phyloP scores from a whole-genome alignment of 2,797 vertebrate species.

The Phrynocephalus vlangalii region DNA sequence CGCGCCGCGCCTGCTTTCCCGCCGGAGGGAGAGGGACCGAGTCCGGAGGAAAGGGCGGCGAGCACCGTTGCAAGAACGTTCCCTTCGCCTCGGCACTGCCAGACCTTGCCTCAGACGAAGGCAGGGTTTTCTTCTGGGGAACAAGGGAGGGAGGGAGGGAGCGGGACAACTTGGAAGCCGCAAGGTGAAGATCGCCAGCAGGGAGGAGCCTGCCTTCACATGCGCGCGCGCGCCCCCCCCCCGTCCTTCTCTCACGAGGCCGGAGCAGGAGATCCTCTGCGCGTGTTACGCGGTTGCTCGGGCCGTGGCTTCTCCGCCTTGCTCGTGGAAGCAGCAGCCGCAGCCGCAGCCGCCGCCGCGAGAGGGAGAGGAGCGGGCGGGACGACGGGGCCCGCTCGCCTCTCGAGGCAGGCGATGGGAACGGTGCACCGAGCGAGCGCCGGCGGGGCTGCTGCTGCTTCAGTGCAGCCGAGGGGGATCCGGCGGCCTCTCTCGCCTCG shows the following conservation, averaged over 20 bases:
- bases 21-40: neutral
- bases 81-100: too few relatives aligned
- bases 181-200: neutral
- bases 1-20: neutral
- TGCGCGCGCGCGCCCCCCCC: neutral
- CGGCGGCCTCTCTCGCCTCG: neutral
- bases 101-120: neutral
- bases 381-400: neutral
- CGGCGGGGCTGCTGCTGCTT: neutral
- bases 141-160: neutral
- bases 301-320: neutral
- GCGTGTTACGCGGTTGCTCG: neutral
- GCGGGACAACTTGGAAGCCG: neutral
- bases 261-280: neutral
- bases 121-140: neutral
- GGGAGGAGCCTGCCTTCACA: neutral
- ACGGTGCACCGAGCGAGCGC: neutral
- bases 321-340: neutral
- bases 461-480: neutral
- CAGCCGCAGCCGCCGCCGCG: too few relatives aligned
- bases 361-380: neutral
- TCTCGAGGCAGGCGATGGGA: neutral
- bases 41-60: neutral
- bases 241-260: neutral
- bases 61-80: neutral